Evolutionary conservation across 2,113 vertebrate species (phyloP), one percentile per base, ranked within the genome.

Genomic region (Actenoides lindsayi): DNA sequence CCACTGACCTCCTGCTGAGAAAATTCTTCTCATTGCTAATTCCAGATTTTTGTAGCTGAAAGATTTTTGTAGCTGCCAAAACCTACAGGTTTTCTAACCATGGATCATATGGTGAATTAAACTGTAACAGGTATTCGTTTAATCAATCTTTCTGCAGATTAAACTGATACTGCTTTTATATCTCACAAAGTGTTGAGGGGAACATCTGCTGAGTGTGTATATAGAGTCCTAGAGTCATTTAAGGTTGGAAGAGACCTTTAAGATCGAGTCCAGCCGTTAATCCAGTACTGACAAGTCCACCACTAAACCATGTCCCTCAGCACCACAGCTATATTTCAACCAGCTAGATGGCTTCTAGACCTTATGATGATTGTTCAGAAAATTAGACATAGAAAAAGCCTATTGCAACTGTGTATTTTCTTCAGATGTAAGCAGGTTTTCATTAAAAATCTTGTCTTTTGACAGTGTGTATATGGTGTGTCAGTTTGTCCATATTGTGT

Each of bases 11-110:
- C 31, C 79, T 83, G 42, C 79, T 89, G 80, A 83, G 62, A 78
- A 63, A 81, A 17, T 59, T 83, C 64, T 48, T 68, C 57, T 44
- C 28, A 5, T 60, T 86, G 76, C 42, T 82, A 41, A 90, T 14
- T 78, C 79, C 60, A 35, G 19, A 87, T 50, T 75, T 78, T 73
- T 78, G 21, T 64, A 73, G 31, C 48, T 73, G 37, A 53, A 68
- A 77, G 53, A 59, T 53, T 63, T 48, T 15, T 83, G 62, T 73
- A 94, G 71, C 76, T 97, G 87, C 84, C 62, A 51, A 85, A 96
- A 90, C 1, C 75, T 11, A 3, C 67, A 69, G 56, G n/a, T 53
- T 88, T 95, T 87, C 73, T 87, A 46, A 41, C 81, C 30, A 19
- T 39, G 77, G 64, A 60, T 92, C 39, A 6, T 20, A 1, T 60